phyloP scores from a whole-genome alignment of 2,113 vertebrate genomes.

The Asarcornis scutulata region DNA sequence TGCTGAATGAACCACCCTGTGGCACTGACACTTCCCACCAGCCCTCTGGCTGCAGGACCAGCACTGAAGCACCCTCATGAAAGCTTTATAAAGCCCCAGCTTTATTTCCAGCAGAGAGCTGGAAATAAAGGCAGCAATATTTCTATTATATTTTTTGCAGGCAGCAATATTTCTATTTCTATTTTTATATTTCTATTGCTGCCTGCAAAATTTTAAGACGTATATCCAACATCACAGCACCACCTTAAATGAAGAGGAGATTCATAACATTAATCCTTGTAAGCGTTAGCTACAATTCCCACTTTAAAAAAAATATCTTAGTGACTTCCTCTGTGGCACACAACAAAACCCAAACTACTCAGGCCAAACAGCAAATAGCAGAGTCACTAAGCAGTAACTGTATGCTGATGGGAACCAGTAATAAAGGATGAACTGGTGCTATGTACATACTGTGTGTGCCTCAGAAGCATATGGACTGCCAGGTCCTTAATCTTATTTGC shows the following conservation, averaged over 20 bases:
- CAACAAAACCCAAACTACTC: not conserved
- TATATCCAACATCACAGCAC: no score
- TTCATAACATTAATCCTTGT: not conserved
- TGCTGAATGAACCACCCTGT: not conserved
- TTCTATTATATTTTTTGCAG: no score
- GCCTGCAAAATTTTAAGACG: not conserved
- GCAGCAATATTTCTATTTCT: not conserved
- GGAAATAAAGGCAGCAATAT: no score
- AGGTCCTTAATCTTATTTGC: accelerated
- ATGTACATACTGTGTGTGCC: accelerated
- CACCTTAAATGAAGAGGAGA: not conserved
- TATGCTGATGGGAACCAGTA: no score
- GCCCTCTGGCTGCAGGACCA: not conserved
- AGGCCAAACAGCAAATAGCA: not conserved
- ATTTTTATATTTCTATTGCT: not conserved
- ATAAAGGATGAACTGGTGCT: no score
- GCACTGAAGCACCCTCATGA: accelerated
- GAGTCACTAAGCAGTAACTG: not conserved
- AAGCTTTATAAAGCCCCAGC: not conserved
- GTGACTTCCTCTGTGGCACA: not conserved
- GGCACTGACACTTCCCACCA: not conserved
- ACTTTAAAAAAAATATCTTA: not conserved
- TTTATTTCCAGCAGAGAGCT: not conserved
- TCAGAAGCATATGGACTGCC: not conserved
- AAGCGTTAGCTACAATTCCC: not conserved